phyloP scores from a whole-genome alignment of 2,888 invertebrate genomes.

The Watsonalla cultraria region DNA sequence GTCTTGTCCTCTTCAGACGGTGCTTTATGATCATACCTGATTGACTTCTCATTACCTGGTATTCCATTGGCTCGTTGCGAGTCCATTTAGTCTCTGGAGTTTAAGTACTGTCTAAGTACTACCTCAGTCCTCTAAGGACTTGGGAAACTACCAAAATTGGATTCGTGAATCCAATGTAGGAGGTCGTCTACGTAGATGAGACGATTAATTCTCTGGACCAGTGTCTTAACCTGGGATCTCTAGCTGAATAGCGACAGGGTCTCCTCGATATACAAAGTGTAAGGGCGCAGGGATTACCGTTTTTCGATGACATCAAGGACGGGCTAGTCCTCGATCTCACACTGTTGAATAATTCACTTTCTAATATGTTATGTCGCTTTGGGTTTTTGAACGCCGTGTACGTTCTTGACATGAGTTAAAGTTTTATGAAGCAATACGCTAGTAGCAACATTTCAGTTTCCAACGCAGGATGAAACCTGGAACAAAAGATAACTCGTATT shows the following conservation, averaged over 20 bases:
- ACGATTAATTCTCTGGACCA: constrained; percentile 67
- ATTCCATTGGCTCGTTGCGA: constrained; percentile 69
- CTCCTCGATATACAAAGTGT: constrained; percentile 69
- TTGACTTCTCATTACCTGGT: constrained; percentile 62
- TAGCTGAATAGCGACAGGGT: constrained; percentile 73
- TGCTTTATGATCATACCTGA: constrained; percentile 60
- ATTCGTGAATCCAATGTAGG: constrained; percentile 42
- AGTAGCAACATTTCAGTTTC: constrained; percentile 62
- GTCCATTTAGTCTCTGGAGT: constrained; percentile 63
- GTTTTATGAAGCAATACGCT: constrained; percentile 45
- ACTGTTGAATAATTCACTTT: constrained; percentile 68
- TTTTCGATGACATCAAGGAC: constrained; percentile 78
- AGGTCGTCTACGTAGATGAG: constrained; percentile 58
- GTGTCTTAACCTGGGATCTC: constrained; percentile 81
- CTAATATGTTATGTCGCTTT: constrained; percentile 43
- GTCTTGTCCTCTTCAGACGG: constrained; percentile 73
- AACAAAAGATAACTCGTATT: constrained; percentile 45
- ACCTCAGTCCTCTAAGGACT: constrained; percentile 47
- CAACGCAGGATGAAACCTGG: constrained; percentile 46
- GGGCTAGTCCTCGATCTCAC: constrained; percentile 74
- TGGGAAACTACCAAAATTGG: constrained; percentile 50
- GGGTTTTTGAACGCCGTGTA: constrained; percentile 45
- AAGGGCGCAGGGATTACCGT: constrained; percentile 70
- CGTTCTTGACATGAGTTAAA: constrained; percentile 71
- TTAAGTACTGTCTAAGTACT: constrained; percentile 53